phyloP scores from a whole-genome alignment of 1,140 invertebrate species.

The Drosophila arizonae region DNA sequence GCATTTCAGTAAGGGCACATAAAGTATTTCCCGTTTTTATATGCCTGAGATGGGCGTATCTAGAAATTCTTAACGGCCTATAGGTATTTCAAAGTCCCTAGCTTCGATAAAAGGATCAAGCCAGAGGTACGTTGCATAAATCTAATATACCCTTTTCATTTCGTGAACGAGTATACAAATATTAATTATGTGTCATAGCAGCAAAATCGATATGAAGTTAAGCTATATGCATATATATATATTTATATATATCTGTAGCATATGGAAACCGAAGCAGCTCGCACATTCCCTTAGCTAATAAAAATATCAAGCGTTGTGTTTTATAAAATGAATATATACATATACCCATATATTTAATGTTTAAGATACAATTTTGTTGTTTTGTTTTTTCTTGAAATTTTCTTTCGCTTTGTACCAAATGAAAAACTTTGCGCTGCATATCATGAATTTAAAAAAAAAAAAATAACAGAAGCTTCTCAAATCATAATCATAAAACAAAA shows the following conservation, averaged over 20 bases:
- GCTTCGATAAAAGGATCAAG: no score
- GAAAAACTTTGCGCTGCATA: conserved; percentile 51
- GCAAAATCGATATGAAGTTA: conserved; percentile 14
- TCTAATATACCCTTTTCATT: no score
- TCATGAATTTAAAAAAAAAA: conserved; percentile 38
- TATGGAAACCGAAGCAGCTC: conserved; percentile 7
- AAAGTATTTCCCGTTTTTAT: no score
- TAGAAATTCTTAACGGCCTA: no score
- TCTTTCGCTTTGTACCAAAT: conserved; percentile 67
- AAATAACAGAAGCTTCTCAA: conserved; percentile 25
- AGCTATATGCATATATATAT: conserved; percentile 1
- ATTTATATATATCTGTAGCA: conserved; percentile 1
- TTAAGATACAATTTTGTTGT: conserved; percentile 30
- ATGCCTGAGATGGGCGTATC: no score
- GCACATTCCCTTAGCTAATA: conserved; percentile 47
- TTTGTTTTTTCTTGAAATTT: conserved; percentile 8
- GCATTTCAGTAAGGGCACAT: conserved; percentile 1
- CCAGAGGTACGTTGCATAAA: no score
- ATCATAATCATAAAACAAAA: conserved; percentile 34
- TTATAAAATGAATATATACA: conserved; percentile 4
- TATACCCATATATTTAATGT: conserved; percentile 11
- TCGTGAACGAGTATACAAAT: no score
- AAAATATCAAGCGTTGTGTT: conserved; percentile 31
- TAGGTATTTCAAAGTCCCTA: no score
- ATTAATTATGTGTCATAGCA: conserved; percentile 59